A percentile compares a stretch with the other conserved stretches of the same genome.
Conservation (phyloP, 2,888 invertebrate genomes). For the Drepana falcataria region DNA sequence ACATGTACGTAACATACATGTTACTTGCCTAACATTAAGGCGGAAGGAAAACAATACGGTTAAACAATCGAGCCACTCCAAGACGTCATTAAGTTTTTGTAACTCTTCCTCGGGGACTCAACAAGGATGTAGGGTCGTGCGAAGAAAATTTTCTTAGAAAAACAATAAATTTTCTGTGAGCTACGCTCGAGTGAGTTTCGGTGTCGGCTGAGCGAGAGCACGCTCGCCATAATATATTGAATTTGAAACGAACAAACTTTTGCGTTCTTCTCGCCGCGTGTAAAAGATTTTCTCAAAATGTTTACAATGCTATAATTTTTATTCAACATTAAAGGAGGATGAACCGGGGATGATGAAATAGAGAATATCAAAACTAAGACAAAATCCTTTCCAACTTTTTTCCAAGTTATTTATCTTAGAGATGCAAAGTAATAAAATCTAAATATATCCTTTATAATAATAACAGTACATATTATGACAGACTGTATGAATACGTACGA, state of each 20-base stretch:
- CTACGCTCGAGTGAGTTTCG: constrained; percentile 76
- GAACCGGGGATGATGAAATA: too few relatives aligned
- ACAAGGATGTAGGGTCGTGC: constrained; percentile 54
- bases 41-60: constrained; percentile 31
- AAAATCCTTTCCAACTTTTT: too few relatives aligned
- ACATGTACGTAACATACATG: not conserved
- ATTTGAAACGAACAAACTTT: constrained; percentile 79
- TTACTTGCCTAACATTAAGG: not conserved
- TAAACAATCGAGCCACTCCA: constrained; percentile 36
- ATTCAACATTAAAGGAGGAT: constrained; percentile 34
- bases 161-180: constrained; percentile 77
- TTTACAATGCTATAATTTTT: constrained; percentile 70
- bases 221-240: constrained; percentile 78
- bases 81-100: constrained; percentile 60
- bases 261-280: constrained; percentile 62
- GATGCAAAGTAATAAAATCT: too few relatives aligned
- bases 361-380: too few relatives aligned
- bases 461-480: too few relatives aligned
- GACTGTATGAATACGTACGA: too few relatives aligned
- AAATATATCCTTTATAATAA: too few relatives aligned
- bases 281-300: constrained; percentile 72
- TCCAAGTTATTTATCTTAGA: too few relatives aligned
- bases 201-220: constrained; percentile 76
- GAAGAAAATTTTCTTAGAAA: constrained; percentile 76
- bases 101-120: constrained; percentile 52